Percentiles rank a stretch among this genome's conserved stretches.
Evolutionary conservation across 2,888 invertebrate genomes (phyloP).

Genomic region (Thecocarcelia acutangulata): DNA sequence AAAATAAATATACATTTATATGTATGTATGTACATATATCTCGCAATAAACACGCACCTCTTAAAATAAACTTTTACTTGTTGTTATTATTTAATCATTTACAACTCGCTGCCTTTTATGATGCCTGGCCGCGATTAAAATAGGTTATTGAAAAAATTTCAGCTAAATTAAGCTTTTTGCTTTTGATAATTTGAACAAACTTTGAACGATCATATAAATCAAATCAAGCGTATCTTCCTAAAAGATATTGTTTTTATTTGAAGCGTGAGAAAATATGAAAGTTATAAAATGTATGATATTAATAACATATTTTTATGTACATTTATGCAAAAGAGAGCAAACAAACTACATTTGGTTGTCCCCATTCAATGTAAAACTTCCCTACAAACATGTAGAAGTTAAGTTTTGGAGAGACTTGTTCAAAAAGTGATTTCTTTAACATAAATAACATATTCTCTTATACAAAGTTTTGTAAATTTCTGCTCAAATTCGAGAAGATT

Average conservation of each 20-base stretch:
- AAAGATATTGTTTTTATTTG: constrained; percentile 12
- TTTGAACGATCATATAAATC: background rate
- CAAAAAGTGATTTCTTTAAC: too few relatives aligned
- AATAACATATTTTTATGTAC: too few relatives aligned
- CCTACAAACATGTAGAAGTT: too few relatives aligned
- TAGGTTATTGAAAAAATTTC: background rate
- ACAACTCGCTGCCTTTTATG: constrained; percentile 18
- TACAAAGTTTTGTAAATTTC: too few relatives aligned
- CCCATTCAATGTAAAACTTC: constrained; percentile 1
- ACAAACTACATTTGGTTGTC: too few relatives aligned
- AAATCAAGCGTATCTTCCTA: background rate
- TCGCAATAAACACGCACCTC: constrained; percentile 29
- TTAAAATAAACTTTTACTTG: constrained; percentile 22
- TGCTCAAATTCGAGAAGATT: too few relatives aligned
- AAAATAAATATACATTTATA: background rate
- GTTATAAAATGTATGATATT: background rate
- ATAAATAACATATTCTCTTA: too few relatives aligned
- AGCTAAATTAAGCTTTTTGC: background rate
- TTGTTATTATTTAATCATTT: constrained; percentile 17
- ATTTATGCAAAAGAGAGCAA: too few relatives aligned
- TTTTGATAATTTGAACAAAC: background rate
- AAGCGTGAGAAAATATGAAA: constrained; percentile 23
- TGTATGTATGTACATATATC: background rate
- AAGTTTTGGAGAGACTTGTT: too few relatives aligned
- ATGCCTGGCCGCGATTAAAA: constrained; percentile 38